Evolutionary conservation across 2,797 vertebrate genomes (phyloP), one percentile per base, ranked within the genome.

Genomic region (Macropodus opercularis): DNA sequence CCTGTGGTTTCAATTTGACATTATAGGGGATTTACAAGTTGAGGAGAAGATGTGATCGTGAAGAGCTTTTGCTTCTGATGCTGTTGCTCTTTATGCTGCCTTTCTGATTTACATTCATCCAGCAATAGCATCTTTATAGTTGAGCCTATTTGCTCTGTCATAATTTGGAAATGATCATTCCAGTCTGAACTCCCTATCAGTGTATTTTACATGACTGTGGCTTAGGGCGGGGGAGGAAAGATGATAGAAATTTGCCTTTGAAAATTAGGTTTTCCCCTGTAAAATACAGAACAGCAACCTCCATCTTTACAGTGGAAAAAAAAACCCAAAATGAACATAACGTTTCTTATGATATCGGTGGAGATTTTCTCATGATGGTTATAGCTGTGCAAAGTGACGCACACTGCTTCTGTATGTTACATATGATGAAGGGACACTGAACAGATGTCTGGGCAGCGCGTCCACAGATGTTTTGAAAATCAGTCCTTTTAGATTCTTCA

Each of bases 1-100:
- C 59, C 68, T 34, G 52, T 58, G 23, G 71, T 69, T 75, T 81
- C 42, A 54, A 59, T 79, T 72, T 69, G 3, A 10, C 34, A 55
- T 72, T 60, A 69, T 46, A 34, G 7, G 5, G 41, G 62, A 79
- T 83, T 81, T 66, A 54, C 35, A 56, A 58, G 15, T 35, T 24
- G 17, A 35, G 42, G 18, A 32, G 54, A 72, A 56, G 53, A 71
- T 73, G 75, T 63, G 43, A 75, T 69, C 34, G 49, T 51, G 2
- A 7, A n/a, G 17, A 23, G 31, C 26, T 15, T 70, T 69, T 68
- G 17, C 63, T 61, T 29, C 35, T 72, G 29, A 62, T 69, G 42
- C 38, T 35, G 50, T 35, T 26, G 18, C 43, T 56, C 27, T 18
- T 2, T 26, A 3, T 35, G 72, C 59, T 11, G 57, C 23, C 42